Base-by-base conservation (phyloP, 1,140 invertebrate species). In the Lordiphosa clarofinis region DNA sequence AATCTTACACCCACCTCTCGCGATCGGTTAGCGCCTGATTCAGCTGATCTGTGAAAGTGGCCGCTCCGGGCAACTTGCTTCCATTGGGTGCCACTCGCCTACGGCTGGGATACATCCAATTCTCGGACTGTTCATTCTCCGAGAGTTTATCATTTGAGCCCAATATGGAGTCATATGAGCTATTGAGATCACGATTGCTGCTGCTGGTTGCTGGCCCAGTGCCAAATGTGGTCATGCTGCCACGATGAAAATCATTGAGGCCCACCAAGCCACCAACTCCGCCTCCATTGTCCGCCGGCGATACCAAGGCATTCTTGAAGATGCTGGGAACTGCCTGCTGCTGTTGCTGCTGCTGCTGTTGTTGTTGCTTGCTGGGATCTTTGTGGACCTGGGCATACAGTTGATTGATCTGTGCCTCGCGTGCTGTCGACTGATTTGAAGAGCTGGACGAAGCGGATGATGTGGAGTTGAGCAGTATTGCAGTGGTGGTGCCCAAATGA, bases 1-100 rank as follows among this genome's bases (percentile, higher is more conserved):
- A 35, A n/a, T 39, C 13, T 12, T 28, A 12, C 28, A 92, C 88
- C 78, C 92, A 91, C 72, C 93, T 91, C 87, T 95, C 94, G 64
- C 94, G 91, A 84, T 95, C 94, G 38, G 94, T 93, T 68, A 95
- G 88, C 70, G 95, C 94, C 88, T 95, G 94, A 90, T 95, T 95
- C 56, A 96, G 90, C 84, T 96, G 95, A 87, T 96, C 95, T 1
- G 94, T 94, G 47, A 96, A 90, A 40, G 94, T 95, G 65, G 93
- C 90, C 10, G 94, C 92, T 24, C 67, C 72, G 42, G 94, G 93
- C 81, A 91, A 67, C 74, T 89, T 89, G 39, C 70, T 70, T 46
- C 87, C 86, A 12, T 81, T 87, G 39, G 90, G 90, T 5, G 74
- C 74, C 31, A 88, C 86, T 11, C 91, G 71, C 11, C 82, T 39